Base-by-base conservation (phyloP, 2,888 invertebrate species). In the Oligia strigilis region DNA sequence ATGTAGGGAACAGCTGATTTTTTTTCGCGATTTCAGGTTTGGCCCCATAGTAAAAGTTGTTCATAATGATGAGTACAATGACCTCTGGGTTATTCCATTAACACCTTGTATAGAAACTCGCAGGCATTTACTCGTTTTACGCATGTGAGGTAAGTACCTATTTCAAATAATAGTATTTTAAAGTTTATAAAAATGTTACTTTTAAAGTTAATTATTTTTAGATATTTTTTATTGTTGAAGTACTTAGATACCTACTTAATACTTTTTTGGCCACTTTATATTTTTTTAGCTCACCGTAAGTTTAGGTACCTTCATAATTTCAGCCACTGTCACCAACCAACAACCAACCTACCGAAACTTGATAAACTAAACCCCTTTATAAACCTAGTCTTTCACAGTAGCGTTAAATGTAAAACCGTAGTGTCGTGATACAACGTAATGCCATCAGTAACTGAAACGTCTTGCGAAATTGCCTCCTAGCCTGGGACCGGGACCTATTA, bases 401-500 rank as follows among this genome's bases (percentile, higher is more conserved):
- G 40, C 52, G 46, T 69, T 75, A 71, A 81, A 70, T 62, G 70
- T 81, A 76, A 78, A 81, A 78, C 78, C 70, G 70, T 65, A 86
- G 86, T 78, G 78, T 81, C 80, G 78, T 77, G 84, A 83, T 86
- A 87, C 87, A 83, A 86, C 83, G 73, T 91, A 91, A 92, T 91
- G 78, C 85, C 88, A 92, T 92, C 92, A 91, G 91, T 89, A 89
- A 91, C 88, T 89, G 91, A 91, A 90, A 90, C 92, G 91, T 93
- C 94, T 94, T 92, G 91, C 85, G 90, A 92, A 92, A 93, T 93
- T 94, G 92, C 92, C 92, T 87, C 75, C 90, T 83, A 87, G 88
- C 90, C 87, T n/a, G 86, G 89, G 87, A 90, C 90, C 88, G 85
- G 89, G 82, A 87, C 89, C 92, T 92, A 94, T 94, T 94, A 94